These are phyloP conservation scores for Pterophyllum scalare DNA, from an alignment of 2,113 vertebrate genomes.

Conservation along the genomic window DNA sequence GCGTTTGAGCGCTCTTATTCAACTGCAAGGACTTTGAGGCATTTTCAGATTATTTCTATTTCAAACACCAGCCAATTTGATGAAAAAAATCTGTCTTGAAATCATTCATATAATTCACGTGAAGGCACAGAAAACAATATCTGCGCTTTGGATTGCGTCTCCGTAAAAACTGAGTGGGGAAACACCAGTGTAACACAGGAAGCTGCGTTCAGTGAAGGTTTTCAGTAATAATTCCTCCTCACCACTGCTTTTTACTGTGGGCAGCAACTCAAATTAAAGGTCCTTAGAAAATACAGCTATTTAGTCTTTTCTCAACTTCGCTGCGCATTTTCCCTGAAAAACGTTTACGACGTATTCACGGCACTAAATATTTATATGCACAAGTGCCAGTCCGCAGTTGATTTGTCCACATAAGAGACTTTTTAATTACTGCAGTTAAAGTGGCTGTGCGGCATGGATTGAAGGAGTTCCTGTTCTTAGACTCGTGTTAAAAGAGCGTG, in stretches of 20 bases:
- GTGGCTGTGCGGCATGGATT: background rate
- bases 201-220: background rate
- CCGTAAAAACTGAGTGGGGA: too few relatives aligned
- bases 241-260: background rate
- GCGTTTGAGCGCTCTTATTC: background rate
- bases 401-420: slow-evolving; percentile 6
- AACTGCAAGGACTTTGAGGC: background rate
- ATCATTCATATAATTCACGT: background rate
- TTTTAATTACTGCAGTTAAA: slow-evolving; percentile 11
- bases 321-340: background rate
- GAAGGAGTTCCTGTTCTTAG: background rate
- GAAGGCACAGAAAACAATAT: background rate
- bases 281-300: background rate
- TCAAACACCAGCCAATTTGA: background rate
- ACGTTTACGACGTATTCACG: slow-evolving; percentile 35
- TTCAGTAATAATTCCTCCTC: background rate
- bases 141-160: too few relatives aligned
- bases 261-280: slow-evolving; percentile 7
- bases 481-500: background rate
- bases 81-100: background rate
- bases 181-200: background rate
- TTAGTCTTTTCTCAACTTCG: background rate
- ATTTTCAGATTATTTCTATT: background rate
- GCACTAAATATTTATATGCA: slow-evolving; percentile 50
- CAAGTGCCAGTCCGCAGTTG: slow-evolving; percentile 12